Conservation (phyloP, 2,797 vertebrate genomes). For the Cossypha caffra region DNA sequence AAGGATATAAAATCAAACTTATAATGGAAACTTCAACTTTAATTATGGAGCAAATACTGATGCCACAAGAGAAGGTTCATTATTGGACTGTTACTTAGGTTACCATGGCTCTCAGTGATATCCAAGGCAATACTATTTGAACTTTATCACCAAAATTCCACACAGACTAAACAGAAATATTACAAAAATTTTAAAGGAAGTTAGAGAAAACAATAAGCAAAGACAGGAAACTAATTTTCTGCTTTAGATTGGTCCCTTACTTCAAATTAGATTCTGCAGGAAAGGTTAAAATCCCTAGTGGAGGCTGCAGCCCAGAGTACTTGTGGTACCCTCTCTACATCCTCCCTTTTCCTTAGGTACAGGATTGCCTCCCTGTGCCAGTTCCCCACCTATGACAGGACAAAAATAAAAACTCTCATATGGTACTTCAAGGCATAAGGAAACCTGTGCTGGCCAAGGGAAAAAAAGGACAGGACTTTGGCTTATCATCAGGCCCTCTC, state of each 20-base stretch:
- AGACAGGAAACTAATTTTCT: background rate
- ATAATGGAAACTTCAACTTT: background rate
- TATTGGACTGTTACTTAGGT: background rate
- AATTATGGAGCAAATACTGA: background rate
- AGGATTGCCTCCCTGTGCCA: background rate
- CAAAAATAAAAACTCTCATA: background rate
- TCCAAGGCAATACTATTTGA: background rate
- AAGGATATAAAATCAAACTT: background rate
- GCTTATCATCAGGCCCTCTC: background rate
- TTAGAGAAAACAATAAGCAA: background rate
- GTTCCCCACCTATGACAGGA: background rate
- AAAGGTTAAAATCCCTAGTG: background rate
- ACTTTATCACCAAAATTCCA: background rate
- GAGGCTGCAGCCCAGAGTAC: background rate
- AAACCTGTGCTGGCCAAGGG: background rate
- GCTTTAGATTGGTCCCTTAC: background rate
- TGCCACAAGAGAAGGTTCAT: background rate
- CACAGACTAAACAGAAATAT: background rate
- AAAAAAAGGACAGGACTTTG: background rate
- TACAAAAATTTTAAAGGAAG: background rate
- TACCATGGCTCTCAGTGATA: background rate
- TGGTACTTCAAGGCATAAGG: background rate
- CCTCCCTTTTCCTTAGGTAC: background rate
- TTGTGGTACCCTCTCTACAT: background rate
- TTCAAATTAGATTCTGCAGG: background rate